Conservation (phyloP, 2,888 invertebrate species). For the Drosophila mayaguana region DNA sequence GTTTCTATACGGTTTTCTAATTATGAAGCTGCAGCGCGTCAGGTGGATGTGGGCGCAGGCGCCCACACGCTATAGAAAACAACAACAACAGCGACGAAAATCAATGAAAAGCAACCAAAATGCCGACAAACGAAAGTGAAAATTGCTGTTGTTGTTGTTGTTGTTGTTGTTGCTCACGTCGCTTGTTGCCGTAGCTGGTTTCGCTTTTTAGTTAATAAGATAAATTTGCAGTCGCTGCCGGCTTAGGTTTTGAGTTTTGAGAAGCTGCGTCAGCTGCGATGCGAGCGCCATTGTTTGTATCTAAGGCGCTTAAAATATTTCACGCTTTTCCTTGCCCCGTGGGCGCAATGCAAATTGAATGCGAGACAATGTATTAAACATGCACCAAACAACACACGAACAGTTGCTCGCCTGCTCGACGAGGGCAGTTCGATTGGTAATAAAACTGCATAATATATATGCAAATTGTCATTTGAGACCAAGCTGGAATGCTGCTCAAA, state of each 20-base stretch:
- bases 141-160: conserved; percentile 19
- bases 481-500: not conserved
- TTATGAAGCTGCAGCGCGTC: conserved; percentile 40
- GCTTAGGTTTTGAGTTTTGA: conserved; percentile 29
- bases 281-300: conserved; percentile 38
- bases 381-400: conserved; percentile 32
- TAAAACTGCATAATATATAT: not conserved
- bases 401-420: conserved; percentile 12
- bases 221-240: conserved; percentile 58
- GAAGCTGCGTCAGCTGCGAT: conserved; percentile 34
- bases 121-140: conserved; percentile 57
- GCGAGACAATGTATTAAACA: conserved; percentile 48
- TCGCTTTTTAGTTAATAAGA: conserved; percentile 55
- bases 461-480: not conserved
- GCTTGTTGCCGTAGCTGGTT: conserved; percentile 31
- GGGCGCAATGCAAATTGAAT: conserved; percentile 70
- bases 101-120: conserved; percentile 18
- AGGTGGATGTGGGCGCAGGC: conserved; percentile 35
- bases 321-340: conserved; percentile 57
- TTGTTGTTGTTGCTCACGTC: not conserved
- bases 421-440: conserved; percentile 26
- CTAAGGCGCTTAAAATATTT: conserved; percentile 63
- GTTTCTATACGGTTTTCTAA: conserved; percentile 24
- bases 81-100: conserved; percentile 11
- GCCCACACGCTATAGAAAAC: conserved; percentile 27